Percentiles rank a stretch among this genome's conserved stretches.
These are phyloP conservation scores for Scaptomyza polygonia DNA, from an alignment of 2,888 invertebrate species.

Conservation along the genomic window DNA sequence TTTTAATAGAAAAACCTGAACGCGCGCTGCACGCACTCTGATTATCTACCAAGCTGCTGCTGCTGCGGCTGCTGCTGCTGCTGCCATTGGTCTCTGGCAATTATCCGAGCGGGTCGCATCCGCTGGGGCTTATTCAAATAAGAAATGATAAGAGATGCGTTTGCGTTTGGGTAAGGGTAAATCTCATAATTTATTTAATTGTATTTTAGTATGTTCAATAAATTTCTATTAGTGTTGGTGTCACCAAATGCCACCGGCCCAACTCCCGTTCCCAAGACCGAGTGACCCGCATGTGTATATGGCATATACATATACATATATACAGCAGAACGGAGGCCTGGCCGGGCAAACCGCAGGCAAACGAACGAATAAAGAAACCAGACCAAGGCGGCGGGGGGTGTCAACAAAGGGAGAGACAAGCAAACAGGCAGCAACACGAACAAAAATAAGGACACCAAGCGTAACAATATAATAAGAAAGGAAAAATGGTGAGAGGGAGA, in stretches of 20 bases:
- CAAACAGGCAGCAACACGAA: constrained; percentile 24
- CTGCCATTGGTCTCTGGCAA: constrained; percentile 12
- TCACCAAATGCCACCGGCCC: constrained; percentile 30
- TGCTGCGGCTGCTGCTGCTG: background rate
- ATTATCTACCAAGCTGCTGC: constrained; percentile 38
- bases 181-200: constrained; percentile 80
- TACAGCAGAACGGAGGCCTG: constrained; percentile 14
- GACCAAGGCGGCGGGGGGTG: constrained; percentile 31
- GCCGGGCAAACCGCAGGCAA: constrained; percentile 56
- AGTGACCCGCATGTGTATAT: constrained; percentile 56
- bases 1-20: constrained; percentile 76
- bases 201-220: constrained; percentile 78
- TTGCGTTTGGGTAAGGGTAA: constrained; percentile 41
- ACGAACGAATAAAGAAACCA: constrained; percentile 36
- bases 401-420: constrained; percentile 25
- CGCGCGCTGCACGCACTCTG: constrained; percentile 46
- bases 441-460: constrained; percentile 67
- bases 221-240: constrained; percentile 75
- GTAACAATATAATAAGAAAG: constrained; percentile 75
- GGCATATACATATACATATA: constrained; percentile 9
- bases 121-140: constrained; percentile 48
- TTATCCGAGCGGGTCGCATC: constrained; percentile 34
- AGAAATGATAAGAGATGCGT: constrained; percentile 54
- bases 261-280: background rate
- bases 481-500: background rate